Percentiles rank a stretch among this genome's conserved stretches.
These are phyloP conservation scores for Acrobasis suavella DNA, from an alignment of 2,888 invertebrate species.

Conservation along the genomic window DNA sequence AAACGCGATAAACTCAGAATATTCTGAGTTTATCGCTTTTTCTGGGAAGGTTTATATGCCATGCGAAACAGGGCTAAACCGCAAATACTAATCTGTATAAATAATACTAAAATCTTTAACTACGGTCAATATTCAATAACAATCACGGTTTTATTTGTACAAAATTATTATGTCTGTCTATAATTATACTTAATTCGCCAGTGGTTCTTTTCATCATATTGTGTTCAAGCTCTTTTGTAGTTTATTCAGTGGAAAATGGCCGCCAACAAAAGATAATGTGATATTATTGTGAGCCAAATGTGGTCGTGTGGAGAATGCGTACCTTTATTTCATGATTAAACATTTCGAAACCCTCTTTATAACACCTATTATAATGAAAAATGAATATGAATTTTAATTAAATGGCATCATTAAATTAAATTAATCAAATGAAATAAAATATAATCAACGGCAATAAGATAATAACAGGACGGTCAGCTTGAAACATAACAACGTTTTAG, in stretches of 20 bases:
- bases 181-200: conserved; percentile 59
- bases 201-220: conserved; percentile 57
- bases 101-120: too few species aligned
- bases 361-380: conserved; percentile 9
- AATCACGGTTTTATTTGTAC: conserved; percentile 10
- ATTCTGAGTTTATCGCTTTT: too few species aligned
- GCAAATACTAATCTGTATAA: too few species aligned
- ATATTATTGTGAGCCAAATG: conserved; percentile 48
- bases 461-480: too few species aligned
- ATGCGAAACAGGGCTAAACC: too few species aligned
- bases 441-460: too few species aligned
- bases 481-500: too few species aligned
- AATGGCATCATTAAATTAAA: background rate
- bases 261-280: conserved; percentile 56
- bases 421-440: background rate
- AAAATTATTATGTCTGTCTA: conserved; percentile 47
- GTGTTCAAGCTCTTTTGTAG: conserved; percentile 55
- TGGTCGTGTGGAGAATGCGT: conserved; percentile 37
- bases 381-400: background rate
- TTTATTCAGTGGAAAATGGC: conserved; percentile 47
- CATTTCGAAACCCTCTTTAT: conserved; percentile 24
- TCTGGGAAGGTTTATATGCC: too few species aligned
- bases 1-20: too few species aligned
- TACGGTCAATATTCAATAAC: too few species aligned
- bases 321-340: conserved; percentile 43